Conservation (phyloP, 2,113 vertebrate species). For the Antennarius striatus region DNA sequence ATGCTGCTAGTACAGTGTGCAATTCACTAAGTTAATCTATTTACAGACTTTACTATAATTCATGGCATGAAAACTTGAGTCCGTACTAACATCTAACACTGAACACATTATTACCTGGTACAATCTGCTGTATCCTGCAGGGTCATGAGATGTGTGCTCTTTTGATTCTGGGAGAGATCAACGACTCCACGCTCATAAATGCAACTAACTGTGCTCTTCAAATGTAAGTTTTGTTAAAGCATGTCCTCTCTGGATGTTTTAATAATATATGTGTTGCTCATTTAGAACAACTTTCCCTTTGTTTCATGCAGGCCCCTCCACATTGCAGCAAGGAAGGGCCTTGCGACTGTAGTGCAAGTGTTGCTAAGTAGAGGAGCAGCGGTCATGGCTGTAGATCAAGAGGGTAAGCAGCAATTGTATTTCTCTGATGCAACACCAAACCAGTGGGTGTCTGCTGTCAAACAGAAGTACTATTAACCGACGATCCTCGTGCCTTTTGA, state of each 20-base stretch:
- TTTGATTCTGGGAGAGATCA: constrained; percentile 93
- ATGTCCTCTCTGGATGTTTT: not conserved
- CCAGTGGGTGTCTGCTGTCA: not conserved
- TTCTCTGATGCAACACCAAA: not conserved
- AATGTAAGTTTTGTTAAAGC: constrained; percentile 83
- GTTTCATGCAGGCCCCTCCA: constrained; percentile 88
- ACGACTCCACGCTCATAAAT: constrained; percentile 94
- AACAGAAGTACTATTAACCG: not conserved
- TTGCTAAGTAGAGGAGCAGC: constrained; percentile 94
- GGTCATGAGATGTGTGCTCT: constrained; percentile 98
- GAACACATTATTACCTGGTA: not conserved
- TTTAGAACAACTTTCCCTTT: not conserved
- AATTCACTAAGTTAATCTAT: too few species aligned
- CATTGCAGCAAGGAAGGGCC: constrained; percentile 93
- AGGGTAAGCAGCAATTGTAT: constrained; percentile 79
- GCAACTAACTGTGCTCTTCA: constrained; percentile 93
- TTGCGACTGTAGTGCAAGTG: constrained; percentile 95
- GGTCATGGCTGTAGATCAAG: constrained; percentile 94
- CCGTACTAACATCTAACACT: not conserved
- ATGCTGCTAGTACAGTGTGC: too few species aligned
- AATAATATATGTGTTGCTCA: too few species aligned
- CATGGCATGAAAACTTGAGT: not conserved
- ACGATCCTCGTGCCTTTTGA: not conserved
- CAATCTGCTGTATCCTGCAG: constrained; percentile 69
- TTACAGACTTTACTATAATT: too few species aligned